Evolutionary conservation across 1,140 invertebrate species (phyloP).

Genomic region (Drosophila takahashii): DNA sequence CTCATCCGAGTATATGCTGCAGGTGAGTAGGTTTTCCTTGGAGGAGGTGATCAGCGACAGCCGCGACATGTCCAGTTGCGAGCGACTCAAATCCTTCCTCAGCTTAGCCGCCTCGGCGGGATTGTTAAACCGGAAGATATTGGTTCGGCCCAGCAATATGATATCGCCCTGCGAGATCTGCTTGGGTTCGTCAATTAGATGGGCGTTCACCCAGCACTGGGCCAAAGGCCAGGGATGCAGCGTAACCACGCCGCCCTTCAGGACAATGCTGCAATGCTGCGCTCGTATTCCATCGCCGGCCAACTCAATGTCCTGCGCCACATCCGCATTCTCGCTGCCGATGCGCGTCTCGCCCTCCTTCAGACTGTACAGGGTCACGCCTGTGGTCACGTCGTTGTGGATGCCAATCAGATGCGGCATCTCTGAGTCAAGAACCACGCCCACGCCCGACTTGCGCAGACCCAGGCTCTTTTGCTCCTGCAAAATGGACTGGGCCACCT

Average conservation of each 20-base stretch:
- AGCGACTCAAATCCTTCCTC: slow-evolving; percentile 89
- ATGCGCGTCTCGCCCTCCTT: slow-evolving; percentile 92
- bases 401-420: slow-evolving; percentile 97
- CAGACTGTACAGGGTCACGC: slow-evolving; percentile 95
- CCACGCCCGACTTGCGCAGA: slow-evolving; percentile 92
- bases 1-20: slow-evolving; percentile 73
- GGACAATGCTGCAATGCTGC: slow-evolving; percentile 92
- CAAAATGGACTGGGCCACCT: slow-evolving; percentile 94
- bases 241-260: slow-evolving; percentile 91
- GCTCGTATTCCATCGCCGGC: slow-evolving; percentile 91
- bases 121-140: slow-evolving; percentile 97
- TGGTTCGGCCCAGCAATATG: slow-evolving; percentile 93
- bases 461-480: slow-evolving; percentile 94
- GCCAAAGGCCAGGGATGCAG: slow-evolving; percentile 89
- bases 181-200: slow-evolving; percentile 90
- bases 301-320: slow-evolving; percentile 91
- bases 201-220: slow-evolving; percentile 94
- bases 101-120: slow-evolving; percentile 95
- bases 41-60: slow-evolving; percentile 93
- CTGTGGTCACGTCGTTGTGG: slow-evolving; percentile 95
- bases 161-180: slow-evolving; percentile 92
- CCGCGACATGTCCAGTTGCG: slow-evolving; percentile 90
- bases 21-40: slow-evolving; percentile 87
- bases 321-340: slow-evolving; percentile 90
- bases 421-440: slow-evolving; percentile 96